Evolutionary conservation across 2,888 invertebrate genomes (phyloP), one percentile per base, ranked within the genome.

Genomic region (Cheilosia variabilis): DNA sequence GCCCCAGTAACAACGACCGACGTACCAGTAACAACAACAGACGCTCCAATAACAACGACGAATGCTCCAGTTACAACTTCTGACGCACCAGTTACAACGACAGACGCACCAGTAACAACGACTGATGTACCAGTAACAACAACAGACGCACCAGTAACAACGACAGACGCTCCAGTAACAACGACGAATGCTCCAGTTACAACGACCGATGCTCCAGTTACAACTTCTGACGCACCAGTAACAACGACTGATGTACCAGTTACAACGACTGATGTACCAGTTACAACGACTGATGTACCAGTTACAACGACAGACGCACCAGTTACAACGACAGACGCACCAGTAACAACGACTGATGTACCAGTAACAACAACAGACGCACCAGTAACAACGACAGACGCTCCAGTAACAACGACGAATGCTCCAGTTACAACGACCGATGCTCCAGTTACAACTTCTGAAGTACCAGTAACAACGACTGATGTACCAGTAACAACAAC

Each of bases 301-400:
- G 15, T 45, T 7, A 69, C 45, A n/a, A 22, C 69, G 1, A 50
- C 71, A 7, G 31, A 57, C 0, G 50, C 31, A 1, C n/a, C 71
- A 4, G 13, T 19, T 5, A 69, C 69, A 1, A 69, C 69, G 0
- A 76, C 76, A 10, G 57, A 34, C 73, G 52, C 13, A 19, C 13
- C 72, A 15, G 27, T 50, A 6, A 62, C 62, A 13, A 62, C 73
- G 0, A 50, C 73, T 0, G 73, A 57, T 2, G 55, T 2, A 47
- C 43, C 76, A 60, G 10, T 22, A 17, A 43, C 63, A 1, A 41
- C 55, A 1, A 45, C 43, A 0, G 57, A 41, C n/a, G 72, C 60
- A 41, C 41, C 84, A 50, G 69, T 82, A 13, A 88, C 88, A 6
- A 79, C 83, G 1, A 6, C 87, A 4, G 34, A 75, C 19, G 34